Conservation (phyloP, 2,888 invertebrate genomes). For the Torymus aiolomorphi region DNA sequence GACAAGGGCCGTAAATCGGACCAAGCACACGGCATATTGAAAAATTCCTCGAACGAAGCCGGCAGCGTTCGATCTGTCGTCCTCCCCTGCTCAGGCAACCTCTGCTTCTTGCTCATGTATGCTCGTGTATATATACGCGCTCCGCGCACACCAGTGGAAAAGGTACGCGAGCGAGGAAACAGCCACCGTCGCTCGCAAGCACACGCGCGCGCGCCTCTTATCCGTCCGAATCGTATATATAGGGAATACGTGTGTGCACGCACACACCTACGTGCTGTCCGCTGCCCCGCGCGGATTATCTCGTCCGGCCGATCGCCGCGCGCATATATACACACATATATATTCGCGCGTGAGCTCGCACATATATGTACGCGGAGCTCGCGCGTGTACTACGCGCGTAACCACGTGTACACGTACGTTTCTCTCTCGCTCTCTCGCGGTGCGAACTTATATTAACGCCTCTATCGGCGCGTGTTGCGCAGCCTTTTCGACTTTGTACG, state of each 20-base stretch:
- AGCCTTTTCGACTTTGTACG: constrained; percentile 28
- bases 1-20: no score
- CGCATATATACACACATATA: constrained; percentile 24
- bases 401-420: constrained; percentile 6
- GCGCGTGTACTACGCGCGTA: no score
- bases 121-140: no score
- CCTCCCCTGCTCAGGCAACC: no score
- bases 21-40: no score
- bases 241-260: constrained; percentile 54
- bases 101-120: no score
- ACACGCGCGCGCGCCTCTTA: constrained; percentile 13
- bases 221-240: constrained; percentile 36
- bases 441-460: constrained; percentile 39
- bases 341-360: no score
- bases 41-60: no score
- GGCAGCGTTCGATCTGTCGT: no score
- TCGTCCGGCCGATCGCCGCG: constrained; percentile 59
- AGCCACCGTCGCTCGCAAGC: background rate
- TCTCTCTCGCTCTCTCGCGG: background rate
- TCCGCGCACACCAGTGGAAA: no score
- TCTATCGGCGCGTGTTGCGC: constrained; percentile 17
- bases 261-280: constrained; percentile 58
- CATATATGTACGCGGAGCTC: no score
- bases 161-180: no score
- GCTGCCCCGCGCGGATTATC: constrained; percentile 60